Base-by-base conservation (phyloP, 2,113 vertebrate species). In the Athene noctua region DNA sequence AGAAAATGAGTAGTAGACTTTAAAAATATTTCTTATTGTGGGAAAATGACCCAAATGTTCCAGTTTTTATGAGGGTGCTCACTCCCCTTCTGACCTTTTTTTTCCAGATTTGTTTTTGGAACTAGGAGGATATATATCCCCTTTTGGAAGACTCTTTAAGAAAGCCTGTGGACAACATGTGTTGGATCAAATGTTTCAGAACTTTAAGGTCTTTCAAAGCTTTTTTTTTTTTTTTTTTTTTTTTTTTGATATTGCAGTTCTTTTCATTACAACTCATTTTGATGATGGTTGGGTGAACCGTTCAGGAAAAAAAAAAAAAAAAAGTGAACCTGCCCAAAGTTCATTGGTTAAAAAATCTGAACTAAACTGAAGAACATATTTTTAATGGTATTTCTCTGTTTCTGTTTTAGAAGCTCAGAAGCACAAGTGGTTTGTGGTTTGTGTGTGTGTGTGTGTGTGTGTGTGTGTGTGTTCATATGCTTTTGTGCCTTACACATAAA, bases 21-120 rank as follows among this genome's bases (percentile, higher is more conserved):
- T 93, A 92, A 94, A 96, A 96, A 86, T 86, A 62, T n/a, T 90
- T 79, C 5, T 2, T 66, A 79, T 84, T 92, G 67, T 75, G 75
- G 85, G 54, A 79, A 94, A 95, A 95, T 90, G 91, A 82, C 85
- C 86, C 54, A 93, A 84, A 90, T 82, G 49, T 96, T 92, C 79
- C 81, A 91, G 61, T 77, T 94, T 96, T 95, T 95, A 80, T 92
- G 58, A 89, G 74, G 63, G 54, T 73, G 67, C 83, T 90, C 62
- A 34, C 46, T 95, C 67, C 25, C 34, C 27, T 92, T 79, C 59
- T 96, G 92, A 96, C 87, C 91, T 94, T 70, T 93, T 93, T 95
- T 96, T 93, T 92, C 96, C 82, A 95, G 75, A 89, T 95, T 95
- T 92, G 30, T 95, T 59, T 96, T 93, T 96, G 87, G 92, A 86